phyloP scores from a whole-genome alignment of 2,888 invertebrate genomes.

The Arge pagana region DNA sequence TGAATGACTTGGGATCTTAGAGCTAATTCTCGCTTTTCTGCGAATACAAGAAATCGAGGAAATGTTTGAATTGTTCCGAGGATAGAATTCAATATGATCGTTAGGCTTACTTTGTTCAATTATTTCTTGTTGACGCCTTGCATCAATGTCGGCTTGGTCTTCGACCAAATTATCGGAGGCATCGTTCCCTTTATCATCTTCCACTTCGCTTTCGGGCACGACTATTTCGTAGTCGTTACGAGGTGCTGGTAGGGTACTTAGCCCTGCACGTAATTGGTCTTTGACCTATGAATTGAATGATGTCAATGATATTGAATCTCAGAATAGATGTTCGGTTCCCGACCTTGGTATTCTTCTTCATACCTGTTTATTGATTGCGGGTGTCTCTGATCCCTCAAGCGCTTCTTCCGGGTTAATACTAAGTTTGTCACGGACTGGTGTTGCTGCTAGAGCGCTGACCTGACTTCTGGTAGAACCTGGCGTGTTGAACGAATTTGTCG shows the following conservation, averaged over 20 bases:
- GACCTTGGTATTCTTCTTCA: background rate
- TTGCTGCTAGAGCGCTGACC: conserved; percentile 63
- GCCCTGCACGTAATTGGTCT: conserved; percentile 75
- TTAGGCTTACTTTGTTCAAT: conserved; percentile 65
- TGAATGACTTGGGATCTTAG: conserved; percentile 87
- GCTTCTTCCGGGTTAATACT: conserved; percentile 92
- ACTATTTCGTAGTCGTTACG: conserved; percentile 99
- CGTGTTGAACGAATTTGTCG: conserved; percentile 56
- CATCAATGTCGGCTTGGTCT: conserved; percentile 87
- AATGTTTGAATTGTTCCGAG: conserved; percentile 14
- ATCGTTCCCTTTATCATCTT: conserved; percentile 58
- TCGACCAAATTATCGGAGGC: conserved; percentile 62
- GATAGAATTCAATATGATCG: conserved; percentile 7
- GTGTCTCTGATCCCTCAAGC: conserved; percentile 72
- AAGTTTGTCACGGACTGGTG: conserved; percentile 88
- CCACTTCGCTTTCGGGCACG: conserved; percentile 82
- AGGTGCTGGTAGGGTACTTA: conserved; percentile 84
- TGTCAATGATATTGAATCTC: background rate
- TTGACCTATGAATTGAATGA: conserved; percentile 60
- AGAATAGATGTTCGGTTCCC: background rate
- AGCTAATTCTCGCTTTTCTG: conserved; percentile 71
- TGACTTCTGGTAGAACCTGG: conserved; percentile 66
- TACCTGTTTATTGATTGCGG: conserved; percentile 72
- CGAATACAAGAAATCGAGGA: conserved; percentile 15
- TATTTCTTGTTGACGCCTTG: conserved; percentile 69